Percentiles rank a stretch among this genome's conserved stretches.
These are phyloP conservation scores for Miltochrista miniata DNA, from an alignment of 2,888 invertebrate genomes.

Conservation along the genomic window DNA sequence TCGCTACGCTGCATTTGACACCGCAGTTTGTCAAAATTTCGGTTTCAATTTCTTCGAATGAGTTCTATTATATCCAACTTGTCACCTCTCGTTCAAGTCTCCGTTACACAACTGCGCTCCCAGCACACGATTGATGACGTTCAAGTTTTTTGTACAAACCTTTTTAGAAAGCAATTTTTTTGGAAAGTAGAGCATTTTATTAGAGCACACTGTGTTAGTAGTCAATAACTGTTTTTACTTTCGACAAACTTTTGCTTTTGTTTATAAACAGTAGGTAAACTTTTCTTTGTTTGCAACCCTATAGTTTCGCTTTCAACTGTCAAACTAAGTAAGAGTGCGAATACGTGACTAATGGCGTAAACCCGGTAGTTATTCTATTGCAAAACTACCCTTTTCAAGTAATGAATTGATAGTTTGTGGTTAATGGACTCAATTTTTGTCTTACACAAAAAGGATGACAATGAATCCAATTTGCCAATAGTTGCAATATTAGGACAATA, in stretches of 20 bases:
- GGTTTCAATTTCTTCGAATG: conserved; percentile 77
- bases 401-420: too few relatives aligned
- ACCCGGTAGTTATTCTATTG: too few relatives aligned
- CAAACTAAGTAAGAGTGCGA: conserved; percentile 22
- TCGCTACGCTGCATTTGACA: conserved; percentile 60
- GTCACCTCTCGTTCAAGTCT: conserved; percentile 57
- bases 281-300: conserved; percentile 47
- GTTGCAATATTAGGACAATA: too few relatives aligned
- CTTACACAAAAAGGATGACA: too few relatives aligned
- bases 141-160: conserved; percentile 63
- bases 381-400: too few relatives aligned
- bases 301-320: conserved; percentile 73
- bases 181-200: conserved; percentile 77
- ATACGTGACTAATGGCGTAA: conserved; percentile 10
- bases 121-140: conserved; percentile 62
- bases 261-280: conserved; percentile 52
- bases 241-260: conserved; percentile 63
- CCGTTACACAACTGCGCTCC: conserved; percentile 68
- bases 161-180: conserved; percentile 40
- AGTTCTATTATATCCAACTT: conserved; percentile 48
- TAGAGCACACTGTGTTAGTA: conserved; percentile 75
- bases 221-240: conserved; percentile 80
- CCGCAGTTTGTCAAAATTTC: conserved; percentile 81
- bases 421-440: too few relatives aligned
- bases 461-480: too few relatives aligned